Evolutionary conservation across 2,888 invertebrate genomes (phyloP), one percentile per base, ranked within the genome.

Genomic region (Clitarchus hookeri): DNA sequence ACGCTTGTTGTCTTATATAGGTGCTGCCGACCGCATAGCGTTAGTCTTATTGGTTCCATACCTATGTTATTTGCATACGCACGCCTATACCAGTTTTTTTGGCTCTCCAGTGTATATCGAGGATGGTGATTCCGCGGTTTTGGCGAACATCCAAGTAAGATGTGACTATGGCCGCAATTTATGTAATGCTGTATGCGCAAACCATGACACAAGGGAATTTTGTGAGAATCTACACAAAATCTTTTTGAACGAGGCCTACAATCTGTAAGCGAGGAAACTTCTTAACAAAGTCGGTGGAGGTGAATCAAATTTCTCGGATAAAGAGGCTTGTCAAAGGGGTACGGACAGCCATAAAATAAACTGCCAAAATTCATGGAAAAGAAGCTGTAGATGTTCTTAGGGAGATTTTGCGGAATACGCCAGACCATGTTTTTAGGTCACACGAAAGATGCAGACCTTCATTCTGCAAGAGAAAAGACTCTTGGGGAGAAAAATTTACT

Each of bases 151-250:
- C 6, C 82, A 82, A 23, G 36, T 27, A 23, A 36, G 8, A 4
- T 82, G 82, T 36, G n/a, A n/a, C 26, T 85, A 84, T 13, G 84
- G 86, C 3, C 11, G 86, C n/a, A 36, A 83, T 27, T 84, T 88
- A 19, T 44, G 78, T n/a, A 87, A 88, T 65, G 16, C 85, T 19
- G 87, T 87, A 16, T 88, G 88, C 84, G 84, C 87, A 0, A 88
- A 87, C 54, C 88, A 88, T 78, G 87, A 84, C 2, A 80, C 86
- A n/a, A 83, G 87, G 13, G 84, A 85, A n/a, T 83, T 87, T n/a
- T 85, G 85, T 25, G 23, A 86, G 44, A 85, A 78, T 79, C 6
- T 85, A 23, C 0, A 85, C n/a, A 87, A 87, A 44, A 13, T 88
- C 0, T 65, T 36, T 23, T 12, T 23, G 44, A 86, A 86, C 65